Percentiles rank a stretch among this genome's conserved stretches.
Conservation (phyloP, 2,888 invertebrate genomes). For the Euplexia lucipara region DNA sequence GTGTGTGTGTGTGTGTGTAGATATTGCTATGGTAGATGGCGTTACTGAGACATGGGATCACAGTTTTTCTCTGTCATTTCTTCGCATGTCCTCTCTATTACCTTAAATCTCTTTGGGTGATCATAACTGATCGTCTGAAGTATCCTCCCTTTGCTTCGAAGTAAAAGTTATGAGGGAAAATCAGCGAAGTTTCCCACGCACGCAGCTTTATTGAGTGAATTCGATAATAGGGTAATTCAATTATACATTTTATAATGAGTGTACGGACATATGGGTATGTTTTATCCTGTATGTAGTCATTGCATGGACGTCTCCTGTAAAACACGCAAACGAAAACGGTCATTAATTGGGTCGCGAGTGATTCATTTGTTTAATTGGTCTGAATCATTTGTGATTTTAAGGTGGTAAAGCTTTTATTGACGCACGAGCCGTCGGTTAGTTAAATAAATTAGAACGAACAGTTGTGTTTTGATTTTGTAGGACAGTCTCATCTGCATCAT, state of each 20-base stretch:
- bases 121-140: background rate
- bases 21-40: no score
- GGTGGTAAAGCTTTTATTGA: conserved; percentile 71
- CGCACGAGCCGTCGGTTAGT: conserved; percentile 67
- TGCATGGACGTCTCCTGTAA: conserved; percentile 11
- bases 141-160: conserved; percentile 7
- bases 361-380: conserved; percentile 69
- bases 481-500: conserved; percentile 44
- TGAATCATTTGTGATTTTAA: conserved; percentile 74
- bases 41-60: no score
- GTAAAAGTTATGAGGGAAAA: background rate
- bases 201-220: background rate
- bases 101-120: background rate
- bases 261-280: background rate
- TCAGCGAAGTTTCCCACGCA: background rate
- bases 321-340: conserved; percentile 32
- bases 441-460: conserved; percentile 21
- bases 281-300: conserved; percentile 32
- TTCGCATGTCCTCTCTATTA: no score
- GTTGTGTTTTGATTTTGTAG: conserved; percentile 32
- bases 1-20: no score
- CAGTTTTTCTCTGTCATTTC: no score
- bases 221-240: background rate
- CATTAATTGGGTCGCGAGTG: conserved; percentile 56
- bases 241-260: background rate